Conservation (phyloP, 2,113 vertebrate species). For the Gasterosteus nipponicus region DNA sequence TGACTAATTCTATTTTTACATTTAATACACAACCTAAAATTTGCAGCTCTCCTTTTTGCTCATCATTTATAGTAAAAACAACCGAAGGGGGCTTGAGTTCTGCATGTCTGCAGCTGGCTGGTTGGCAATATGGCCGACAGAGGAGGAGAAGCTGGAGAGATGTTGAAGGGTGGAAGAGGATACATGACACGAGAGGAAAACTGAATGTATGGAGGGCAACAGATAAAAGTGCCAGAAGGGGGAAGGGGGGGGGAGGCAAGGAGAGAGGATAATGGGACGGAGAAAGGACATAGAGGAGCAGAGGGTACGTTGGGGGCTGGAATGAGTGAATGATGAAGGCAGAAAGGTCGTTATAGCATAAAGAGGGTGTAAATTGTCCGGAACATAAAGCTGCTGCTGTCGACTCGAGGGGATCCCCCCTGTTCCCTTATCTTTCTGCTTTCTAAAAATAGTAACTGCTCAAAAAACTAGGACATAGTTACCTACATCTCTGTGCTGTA, state of each 20-base stretch:
- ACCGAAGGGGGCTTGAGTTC: not conserved
- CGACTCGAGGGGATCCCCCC: slow-evolving; percentile 48
- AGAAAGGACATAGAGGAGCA: slow-evolving; percentile 1
- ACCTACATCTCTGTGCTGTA: slow-evolving; percentile 14
- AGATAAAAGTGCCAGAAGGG: not conserved
- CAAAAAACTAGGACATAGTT: slow-evolving; percentile 51
- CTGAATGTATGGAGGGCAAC: not conserved
- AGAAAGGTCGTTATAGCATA: slow-evolving; percentile 60
- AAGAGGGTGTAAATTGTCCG: slow-evolving; percentile 63
- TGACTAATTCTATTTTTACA: not conserved
- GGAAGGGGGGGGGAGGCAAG: not conserved
- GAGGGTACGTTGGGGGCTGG: not conserved
- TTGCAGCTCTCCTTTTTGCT: not conserved
- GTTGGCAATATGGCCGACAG: not conserved
- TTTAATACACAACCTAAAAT: not conserved
- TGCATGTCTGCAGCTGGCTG: not conserved
- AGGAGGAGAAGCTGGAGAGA: not conserved
- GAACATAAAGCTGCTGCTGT: slow-evolving; percentile 60
- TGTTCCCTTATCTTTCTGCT: slow-evolving; percentile 44
- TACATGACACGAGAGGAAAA: not conserved
- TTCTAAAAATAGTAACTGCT: slow-evolving; percentile 68
- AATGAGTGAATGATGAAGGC: slow-evolving; percentile 35
- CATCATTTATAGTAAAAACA: slow-evolving; percentile 15
- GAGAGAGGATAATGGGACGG: slow-evolving; percentile 13
- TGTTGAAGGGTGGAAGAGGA: not conserved